Conservation (phyloP, 2,888 invertebrate species). For the Bombyx huttoni region DNA sequence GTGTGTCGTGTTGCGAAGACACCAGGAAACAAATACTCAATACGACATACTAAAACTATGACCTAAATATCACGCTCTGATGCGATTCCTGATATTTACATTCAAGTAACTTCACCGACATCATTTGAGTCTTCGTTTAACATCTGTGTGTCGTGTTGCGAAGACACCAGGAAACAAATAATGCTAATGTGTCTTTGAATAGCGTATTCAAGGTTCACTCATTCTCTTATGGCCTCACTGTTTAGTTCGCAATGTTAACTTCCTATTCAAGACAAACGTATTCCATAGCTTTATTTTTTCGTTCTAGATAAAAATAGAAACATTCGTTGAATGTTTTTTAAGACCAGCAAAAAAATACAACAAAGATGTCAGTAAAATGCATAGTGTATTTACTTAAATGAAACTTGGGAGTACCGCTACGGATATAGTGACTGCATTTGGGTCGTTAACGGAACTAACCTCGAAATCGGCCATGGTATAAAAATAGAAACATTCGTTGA, state of each 20-base stretch:
- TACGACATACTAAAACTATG: conserved; percentile 45
- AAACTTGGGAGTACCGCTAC: conserved; percentile 30
- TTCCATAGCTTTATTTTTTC: conserved; percentile 1
- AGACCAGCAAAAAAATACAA: not conserved
- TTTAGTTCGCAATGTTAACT: conserved; percentile 47
- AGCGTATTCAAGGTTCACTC: conserved; percentile 62
- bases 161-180: conserved; percentile 58
- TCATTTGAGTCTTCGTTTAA: conserved; percentile 25
- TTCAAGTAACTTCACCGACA: conserved; percentile 28
- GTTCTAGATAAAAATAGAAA: conserved; percentile 10
- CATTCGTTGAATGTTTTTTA: conserved; percentile 8
- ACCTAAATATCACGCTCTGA: conserved; percentile 60
- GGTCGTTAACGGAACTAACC: conserved; percentile 40
- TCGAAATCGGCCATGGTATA: conserved; percentile 28
- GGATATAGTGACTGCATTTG: conserved; percentile 40
- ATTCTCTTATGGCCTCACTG: conserved; percentile 54
- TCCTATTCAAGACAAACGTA: conserved; percentile 29
- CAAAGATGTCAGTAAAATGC: conserved; percentile 13
- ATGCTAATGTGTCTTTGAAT: conserved; percentile 67
- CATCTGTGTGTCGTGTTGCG: conserved; percentile 37
- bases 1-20: conserved; percentile 40
- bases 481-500: conserved; percentile 12
- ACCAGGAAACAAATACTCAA: conserved; percentile 58
- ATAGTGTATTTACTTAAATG: conserved; percentile 47
- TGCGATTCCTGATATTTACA: conserved; percentile 40